A percentile compares a stretch with the other conserved stretches of the same genome.
Evolutionary conservation across 2,113 vertebrate genomes (phyloP).

Genomic region (Setophaga petechia): DNA sequence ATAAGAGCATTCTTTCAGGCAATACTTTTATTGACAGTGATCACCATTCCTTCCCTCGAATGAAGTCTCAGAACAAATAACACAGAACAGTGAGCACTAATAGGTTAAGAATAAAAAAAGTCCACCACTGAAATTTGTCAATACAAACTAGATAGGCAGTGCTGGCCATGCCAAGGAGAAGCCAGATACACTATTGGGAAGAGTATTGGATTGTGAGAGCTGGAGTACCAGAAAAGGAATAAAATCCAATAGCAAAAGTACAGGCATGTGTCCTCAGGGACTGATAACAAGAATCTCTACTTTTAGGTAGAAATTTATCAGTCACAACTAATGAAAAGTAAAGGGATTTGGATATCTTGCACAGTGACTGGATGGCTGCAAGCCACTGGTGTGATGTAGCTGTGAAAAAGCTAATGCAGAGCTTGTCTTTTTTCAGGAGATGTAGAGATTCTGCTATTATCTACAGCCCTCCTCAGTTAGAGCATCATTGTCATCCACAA

Average conservation of each 20-base stretch:
- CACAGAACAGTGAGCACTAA: background rate
- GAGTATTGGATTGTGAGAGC: background rate
- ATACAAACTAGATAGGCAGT: background rate
- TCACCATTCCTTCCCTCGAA: background rate
- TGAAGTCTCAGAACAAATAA: background rate
- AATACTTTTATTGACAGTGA: background rate
- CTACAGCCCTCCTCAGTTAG: background rate
- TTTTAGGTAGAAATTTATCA: background rate
- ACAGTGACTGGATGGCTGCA: background rate
- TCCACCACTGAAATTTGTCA: background rate
- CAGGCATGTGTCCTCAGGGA: background rate
- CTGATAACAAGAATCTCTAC: background rate
- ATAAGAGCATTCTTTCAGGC: background rate
- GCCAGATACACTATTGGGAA: background rate
- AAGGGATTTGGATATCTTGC: background rate
- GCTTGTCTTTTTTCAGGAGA: background rate
- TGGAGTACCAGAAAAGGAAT: background rate
- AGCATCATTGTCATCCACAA: background rate
- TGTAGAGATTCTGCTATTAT: background rate
- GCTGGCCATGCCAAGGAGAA: background rate
- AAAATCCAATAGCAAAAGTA: background rate
- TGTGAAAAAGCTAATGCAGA: background rate
- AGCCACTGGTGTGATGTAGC: background rate
- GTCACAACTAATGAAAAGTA: constrained; percentile 2
- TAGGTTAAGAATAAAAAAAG: background rate